Base-by-base conservation (phyloP, 2,797 vertebrate genomes). In the Eurystomus glaucurus region DNA sequence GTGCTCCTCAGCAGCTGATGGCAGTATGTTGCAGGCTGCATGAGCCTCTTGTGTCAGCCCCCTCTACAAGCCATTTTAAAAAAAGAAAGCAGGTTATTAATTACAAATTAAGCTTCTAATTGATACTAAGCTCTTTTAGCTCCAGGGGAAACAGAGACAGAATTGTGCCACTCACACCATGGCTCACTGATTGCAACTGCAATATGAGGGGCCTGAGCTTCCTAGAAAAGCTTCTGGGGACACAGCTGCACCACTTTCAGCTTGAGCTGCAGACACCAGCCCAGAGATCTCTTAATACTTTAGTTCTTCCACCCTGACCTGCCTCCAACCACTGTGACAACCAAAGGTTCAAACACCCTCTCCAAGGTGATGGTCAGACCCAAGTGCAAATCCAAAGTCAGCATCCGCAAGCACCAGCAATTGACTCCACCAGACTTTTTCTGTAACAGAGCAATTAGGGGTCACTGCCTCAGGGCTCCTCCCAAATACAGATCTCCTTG, bases 71-170 rank as follows among this genome's bases (percentile, higher is more conserved):
- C 11, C 57, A 84, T 55, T 86, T 55, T 5, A 54, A 66, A 55
- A 70, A 55, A 41, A n/a, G 18, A 60, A 11, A 77, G 39, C 26
- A 86, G 60, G 33, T 60, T 86, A 86, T 78, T 91, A 93, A 86
- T 89, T 84, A 94, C 72, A 94, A 93, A 92, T 86, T 88, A 75
- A 84, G 65, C 48, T 84, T 33, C 41, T 84, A 94, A 92, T 71
- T 84, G 80, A 75, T 84, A 81, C 22, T 84, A 78, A 81, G 37
- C 52, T 88, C 35, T 51, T 9, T 35, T 78, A 81, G 48, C 88
- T 91, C 84, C 11, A 74, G 74, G 41, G 74, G 70, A 75, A 91
- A 78, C 14, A 68, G 65, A 77, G 45, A 61, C 70, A 94, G 65
- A 75, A 31, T 39, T 55, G 28, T 64, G 35, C 18, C 39, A 3